phyloP scores from a whole-genome alignment of 1,140 invertebrate genomes.

The Tenebrio molitor region DNA sequence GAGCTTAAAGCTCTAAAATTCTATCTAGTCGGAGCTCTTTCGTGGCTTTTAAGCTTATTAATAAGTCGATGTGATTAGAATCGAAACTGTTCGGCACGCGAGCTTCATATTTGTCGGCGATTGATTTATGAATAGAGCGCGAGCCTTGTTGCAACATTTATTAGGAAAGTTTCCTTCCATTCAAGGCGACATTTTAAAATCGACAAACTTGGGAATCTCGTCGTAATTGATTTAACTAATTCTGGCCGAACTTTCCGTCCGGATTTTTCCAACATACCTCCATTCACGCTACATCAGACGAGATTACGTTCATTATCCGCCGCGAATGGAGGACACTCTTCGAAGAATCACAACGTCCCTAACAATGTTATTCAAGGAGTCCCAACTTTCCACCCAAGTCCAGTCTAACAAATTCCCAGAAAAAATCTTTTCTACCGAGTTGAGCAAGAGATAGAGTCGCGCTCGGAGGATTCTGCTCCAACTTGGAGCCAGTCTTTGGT shows the following conservation, averaged over 20 bases:
- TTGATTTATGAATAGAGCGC: constrained; percentile 17
- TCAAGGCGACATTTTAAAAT: constrained; percentile 13
- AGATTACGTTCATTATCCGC: constrained; percentile 14
- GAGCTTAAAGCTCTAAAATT: background rate
- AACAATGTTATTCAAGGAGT: constrained; percentile 3
- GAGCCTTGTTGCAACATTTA: constrained; percentile 7
- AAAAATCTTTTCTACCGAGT: too few relatives aligned
- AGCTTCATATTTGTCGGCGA: background rate
- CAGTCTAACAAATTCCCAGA: too few relatives aligned
- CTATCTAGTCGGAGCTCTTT: constrained; percentile 4
- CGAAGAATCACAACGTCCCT: background rate
- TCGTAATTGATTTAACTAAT: constrained; percentile 37
- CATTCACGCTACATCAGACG: background rate
- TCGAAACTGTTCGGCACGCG: background rate
- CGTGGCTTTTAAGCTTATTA: constrained; percentile 23
- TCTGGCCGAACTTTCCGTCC: background rate
- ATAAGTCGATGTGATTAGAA: constrained; percentile 14
- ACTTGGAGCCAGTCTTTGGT: too few relatives aligned
- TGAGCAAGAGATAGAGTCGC: too few relatives aligned
- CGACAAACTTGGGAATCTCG: constrained; percentile 21
- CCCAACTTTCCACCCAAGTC: too few relatives aligned
- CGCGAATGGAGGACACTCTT: background rate
- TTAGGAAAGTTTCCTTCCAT: background rate
- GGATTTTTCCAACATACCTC: constrained; percentile 6
- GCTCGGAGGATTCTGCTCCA: too few relatives aligned